These are phyloP conservation scores for Bubo bubo DNA, from an alignment of 2,113 vertebrate species.

Conservation along the genomic window DNA sequence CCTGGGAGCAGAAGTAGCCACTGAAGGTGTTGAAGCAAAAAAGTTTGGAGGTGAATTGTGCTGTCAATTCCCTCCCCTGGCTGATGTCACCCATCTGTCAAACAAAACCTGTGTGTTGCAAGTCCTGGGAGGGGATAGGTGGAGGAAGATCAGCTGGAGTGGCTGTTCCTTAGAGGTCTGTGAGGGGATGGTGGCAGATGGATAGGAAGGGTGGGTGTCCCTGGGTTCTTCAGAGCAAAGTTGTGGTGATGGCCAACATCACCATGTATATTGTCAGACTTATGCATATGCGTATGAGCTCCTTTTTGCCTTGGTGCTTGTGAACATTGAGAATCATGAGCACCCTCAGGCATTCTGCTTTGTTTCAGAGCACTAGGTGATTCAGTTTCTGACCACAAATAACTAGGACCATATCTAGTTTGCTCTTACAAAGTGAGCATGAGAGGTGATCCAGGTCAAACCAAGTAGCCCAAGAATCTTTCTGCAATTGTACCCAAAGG, in stretches of 20 bases:
- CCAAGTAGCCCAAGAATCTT: background rate
- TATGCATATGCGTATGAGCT: background rate
- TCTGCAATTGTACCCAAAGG: background rate
- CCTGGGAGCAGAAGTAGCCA: background rate
- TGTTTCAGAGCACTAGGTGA: background rate
- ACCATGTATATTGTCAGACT: rapidly evolving
- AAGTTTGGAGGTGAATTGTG: background rate
- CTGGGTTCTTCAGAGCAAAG: background rate
- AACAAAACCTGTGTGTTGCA: background rate
- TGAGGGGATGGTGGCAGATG: background rate
- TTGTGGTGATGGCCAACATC: background rate
- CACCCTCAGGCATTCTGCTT: background rate
- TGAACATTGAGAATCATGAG: background rate
- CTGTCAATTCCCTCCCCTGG: background rate
- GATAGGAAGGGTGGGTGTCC: rapidly evolving
- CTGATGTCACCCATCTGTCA: background rate
- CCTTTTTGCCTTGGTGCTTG: background rate
- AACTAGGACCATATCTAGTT: background rate
- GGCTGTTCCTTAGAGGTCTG: background rate
- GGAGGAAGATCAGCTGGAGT: background rate
- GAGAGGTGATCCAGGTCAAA: background rate
- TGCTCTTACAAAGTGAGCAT: background rate
- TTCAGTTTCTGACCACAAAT: background rate
- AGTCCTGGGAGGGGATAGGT: background rate
- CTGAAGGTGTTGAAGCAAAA: background rate